phyloP scores from a whole-genome alignment of 2,113 vertebrate species.

The Ahaetulla prasina region DNA sequence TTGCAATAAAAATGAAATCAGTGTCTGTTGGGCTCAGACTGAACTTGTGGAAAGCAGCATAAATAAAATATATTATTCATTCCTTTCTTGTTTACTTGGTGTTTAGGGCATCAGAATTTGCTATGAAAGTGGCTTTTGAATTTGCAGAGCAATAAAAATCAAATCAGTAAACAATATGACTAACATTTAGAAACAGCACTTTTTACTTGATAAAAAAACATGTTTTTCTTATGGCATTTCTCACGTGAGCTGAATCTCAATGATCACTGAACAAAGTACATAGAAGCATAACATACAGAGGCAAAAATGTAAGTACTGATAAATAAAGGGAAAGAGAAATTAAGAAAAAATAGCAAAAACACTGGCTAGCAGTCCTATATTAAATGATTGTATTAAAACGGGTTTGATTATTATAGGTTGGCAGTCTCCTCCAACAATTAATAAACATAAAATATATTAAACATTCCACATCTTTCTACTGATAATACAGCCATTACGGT shows the following conservation, averaged over 20 bases:
- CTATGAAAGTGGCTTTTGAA: slow-evolving; percentile 38
- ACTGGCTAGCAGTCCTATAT: neutral
- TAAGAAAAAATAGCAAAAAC: slow-evolving; percentile 3
- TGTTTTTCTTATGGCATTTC: slow-evolving; percentile 34
- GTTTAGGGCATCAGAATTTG: slow-evolving; percentile 29
- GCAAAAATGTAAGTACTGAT: slow-evolving; percentile 22
- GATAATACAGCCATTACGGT: slow-evolving; percentile 3
- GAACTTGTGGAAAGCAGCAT: slow-evolving; percentile 34
- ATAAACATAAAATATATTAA: slow-evolving; percentile 1
- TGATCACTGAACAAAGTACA: slow-evolving; percentile 13
- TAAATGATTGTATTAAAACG: slow-evolving; percentile 11
- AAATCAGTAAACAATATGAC: slow-evolving; percentile 31
- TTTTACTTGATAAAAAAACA: slow-evolving; percentile 7
- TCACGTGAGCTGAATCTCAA: slow-evolving; percentile 6
- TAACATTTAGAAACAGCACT: slow-evolving; percentile 14
- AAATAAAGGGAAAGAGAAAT: slow-evolving; percentile 34
- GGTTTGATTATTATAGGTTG: slow-evolving; percentile 25
- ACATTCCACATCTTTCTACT: neutral
- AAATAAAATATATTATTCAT: slow-evolving; percentile 58
- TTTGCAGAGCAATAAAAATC: slow-evolving; percentile 43
- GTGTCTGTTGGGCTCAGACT: neutral
- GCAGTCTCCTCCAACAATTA: slow-evolving; percentile 8
- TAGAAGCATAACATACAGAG: neutral
- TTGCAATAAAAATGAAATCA: slow-evolving; percentile 48
- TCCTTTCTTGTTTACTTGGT: slow-evolving; percentile 47